A percentile compares a stretch with the other conserved stretches of the same genome.
Conservation (phyloP, 2,888 invertebrate genomes). For the Acleris sparsana region DNA sequence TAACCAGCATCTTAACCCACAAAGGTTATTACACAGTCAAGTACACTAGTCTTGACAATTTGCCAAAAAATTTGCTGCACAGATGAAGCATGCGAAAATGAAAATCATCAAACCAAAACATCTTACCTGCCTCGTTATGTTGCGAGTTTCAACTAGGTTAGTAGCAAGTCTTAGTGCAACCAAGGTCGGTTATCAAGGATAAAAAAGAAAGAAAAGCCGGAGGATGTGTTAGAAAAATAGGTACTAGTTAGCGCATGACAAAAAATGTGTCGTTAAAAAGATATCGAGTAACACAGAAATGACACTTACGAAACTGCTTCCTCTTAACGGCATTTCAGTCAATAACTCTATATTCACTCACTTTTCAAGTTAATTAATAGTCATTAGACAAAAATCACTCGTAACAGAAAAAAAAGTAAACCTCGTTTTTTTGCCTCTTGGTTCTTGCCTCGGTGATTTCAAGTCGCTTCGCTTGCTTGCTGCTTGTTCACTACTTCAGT, state of each 20-base stretch:
- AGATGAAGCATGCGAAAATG: constrained; percentile 68
- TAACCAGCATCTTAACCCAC: constrained; percentile 54
- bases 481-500: constrained; percentile 2
- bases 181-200: constrained; percentile 45
- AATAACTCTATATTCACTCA: constrained; percentile 49
- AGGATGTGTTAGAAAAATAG: constrained; percentile 42
- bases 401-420: constrained; percentile 33
- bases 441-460: constrained; percentile 22
- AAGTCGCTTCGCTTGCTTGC: constrained; percentile 12
- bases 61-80: constrained; percentile 71
- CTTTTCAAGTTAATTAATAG: constrained; percentile 39
- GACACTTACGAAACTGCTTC: constrained; percentile 75
- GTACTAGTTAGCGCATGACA: constrained; percentile 35
- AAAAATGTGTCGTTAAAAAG: constrained; percentile 46
- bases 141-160: constrained; percentile 37
- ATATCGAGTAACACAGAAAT: constrained; percentile 48
- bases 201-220: constrained; percentile 41
- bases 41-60: constrained; percentile 72
- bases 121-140: constrained; percentile 41
- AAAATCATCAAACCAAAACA: constrained; percentile 65
- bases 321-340: constrained; percentile 76
- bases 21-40: constrained; percentile 69
- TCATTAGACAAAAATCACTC: constrained; percentile 25
- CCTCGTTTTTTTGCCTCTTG: constrained; percentile 27
- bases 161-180: constrained; percentile 55